These are phyloP conservation scores for Enteromius unitaeniatus DNA, from an alignment of 2,797 vertebrate genomes.

Conservation along the genomic window DNA sequence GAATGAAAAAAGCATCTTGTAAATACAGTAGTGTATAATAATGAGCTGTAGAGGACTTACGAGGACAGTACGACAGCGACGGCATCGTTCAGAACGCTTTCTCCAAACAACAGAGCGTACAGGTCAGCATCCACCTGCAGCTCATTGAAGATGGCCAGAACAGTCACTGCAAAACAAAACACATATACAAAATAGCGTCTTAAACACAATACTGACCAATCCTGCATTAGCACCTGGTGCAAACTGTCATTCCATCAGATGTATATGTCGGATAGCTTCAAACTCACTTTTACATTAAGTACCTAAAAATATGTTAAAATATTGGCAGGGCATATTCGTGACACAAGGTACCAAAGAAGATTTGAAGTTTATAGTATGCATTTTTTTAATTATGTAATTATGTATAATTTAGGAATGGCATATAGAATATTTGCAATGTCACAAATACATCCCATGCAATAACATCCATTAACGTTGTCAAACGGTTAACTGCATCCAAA, in stretches of 20 bases:
- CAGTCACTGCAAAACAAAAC: constrained; percentile 78
- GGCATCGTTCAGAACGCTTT: constrained; percentile 97
- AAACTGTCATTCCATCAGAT: neutral
- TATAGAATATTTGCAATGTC: neutral
- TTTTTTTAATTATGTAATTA: neutral
- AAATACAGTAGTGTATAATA: neutral
- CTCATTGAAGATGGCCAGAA: constrained; percentile 97
- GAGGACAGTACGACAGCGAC: constrained; percentile 95
- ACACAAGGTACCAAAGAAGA: neutral
- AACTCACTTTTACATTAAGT: neutral
- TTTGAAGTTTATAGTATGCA: neutral
- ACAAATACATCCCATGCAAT: neutral
- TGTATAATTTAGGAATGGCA: neutral
- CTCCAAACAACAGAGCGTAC: constrained; percentile 95
- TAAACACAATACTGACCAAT: no score
- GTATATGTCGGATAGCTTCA: neutral
- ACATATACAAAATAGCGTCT: no score
- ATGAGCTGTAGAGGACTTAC: constrained; percentile 79
- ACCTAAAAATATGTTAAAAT: neutral
- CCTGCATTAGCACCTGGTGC: neutral
- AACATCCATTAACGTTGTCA: neutral
- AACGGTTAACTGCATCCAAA: no score
- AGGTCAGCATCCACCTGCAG: constrained; percentile 96
- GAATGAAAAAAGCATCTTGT: neutral
- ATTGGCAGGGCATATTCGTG: neutral